Evolutionary conservation across 2,797 vertebrate genomes (phyloP).

Genomic region (Parambassis ranga): DNA sequence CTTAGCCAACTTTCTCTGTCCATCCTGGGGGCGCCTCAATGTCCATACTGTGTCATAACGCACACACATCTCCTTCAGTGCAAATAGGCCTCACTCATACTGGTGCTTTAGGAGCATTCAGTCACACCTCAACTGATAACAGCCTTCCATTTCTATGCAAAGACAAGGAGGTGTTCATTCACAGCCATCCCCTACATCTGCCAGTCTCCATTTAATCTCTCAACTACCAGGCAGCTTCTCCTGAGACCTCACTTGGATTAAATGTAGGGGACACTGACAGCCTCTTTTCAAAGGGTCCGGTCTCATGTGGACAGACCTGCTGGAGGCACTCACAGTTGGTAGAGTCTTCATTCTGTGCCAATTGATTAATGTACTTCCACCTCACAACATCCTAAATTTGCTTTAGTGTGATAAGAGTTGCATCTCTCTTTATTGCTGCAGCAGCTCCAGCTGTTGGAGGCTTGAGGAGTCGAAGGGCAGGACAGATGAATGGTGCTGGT

Average conservation of each 20-base stretch:
- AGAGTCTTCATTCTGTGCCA: conserved; percentile 57
- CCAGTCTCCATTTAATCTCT: conserved; percentile 47
- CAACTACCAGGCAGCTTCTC: conserved; percentile 71
- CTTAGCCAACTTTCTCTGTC: conserved; percentile 30
- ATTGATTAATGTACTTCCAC: conserved; percentile 58
- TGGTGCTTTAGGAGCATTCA: conserved; percentile 75
- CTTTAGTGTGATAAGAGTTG: conserved; percentile 15
- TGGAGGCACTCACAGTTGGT: conserved; percentile 45
- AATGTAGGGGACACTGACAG: conserved; percentile 34
- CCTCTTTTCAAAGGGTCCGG: conserved; percentile 5
- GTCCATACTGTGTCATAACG: conserved; percentile 16
- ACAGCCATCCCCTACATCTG: conserved; percentile 47
- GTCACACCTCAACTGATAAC: conserved; percentile 73
- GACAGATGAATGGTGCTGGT: conserved; percentile 56
- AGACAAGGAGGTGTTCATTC: conserved; percentile 72
- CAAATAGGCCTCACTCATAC: conserved; percentile 64
- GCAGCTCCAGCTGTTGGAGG: conserved; percentile 37
- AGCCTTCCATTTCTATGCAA: conserved; percentile 86
- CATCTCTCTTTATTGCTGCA: conserved; percentile 30
- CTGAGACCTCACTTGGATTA: conserved; percentile 15
- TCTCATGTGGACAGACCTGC: conserved; percentile 49
- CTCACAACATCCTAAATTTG: conserved; percentile 46
- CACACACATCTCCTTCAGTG: conserved; percentile 41
- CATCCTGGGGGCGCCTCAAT: conserved; percentile 38
- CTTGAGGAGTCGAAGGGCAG: conserved; percentile 42